Conservation (phyloP, 2,113 vertebrate genomes). For the Sciurus niger region DNA sequence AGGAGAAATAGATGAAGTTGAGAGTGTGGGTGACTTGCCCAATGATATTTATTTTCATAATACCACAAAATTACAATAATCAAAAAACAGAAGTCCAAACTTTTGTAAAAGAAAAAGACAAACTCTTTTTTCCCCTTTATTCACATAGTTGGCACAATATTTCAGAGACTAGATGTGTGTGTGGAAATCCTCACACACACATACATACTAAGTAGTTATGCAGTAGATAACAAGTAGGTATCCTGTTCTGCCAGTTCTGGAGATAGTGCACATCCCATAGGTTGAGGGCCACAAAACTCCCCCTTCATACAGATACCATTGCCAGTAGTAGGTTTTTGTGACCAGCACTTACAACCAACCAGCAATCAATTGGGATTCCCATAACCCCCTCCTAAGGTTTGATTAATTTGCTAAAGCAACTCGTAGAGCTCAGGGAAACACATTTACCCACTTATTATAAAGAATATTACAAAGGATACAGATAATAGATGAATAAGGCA, state of each 20-base stretch:
- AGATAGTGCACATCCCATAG: too few relatives aligned
- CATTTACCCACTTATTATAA: neutral
- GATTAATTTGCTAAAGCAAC: neutral
- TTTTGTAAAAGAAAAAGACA: neutral
- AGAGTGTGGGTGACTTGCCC: neutral
- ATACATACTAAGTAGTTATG: neutral
- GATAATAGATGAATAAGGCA: neutral
- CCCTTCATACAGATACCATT: neutral
- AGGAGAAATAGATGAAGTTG: slow-evolving; percentile 12
- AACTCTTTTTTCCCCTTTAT: neutral
- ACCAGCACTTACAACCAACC: neutral
- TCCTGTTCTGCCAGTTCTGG: too few relatives aligned
- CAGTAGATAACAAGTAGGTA: too few relatives aligned
- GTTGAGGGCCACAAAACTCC: neutral
- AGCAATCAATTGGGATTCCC: neutral
- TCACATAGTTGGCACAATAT: neutral
- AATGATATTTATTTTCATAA: neutral
- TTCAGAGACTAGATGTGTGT: neutral
- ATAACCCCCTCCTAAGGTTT: neutral
- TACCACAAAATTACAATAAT: neutral
- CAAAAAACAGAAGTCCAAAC: neutral
- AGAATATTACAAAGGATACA: too few relatives aligned
- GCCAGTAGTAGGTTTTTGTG: neutral
- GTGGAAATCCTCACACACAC: neutral
- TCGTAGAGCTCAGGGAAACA: neutral